These are phyloP conservation scores for Lymantria monacha DNA, from an alignment of 2,888 invertebrate genomes.

Conservation along the genomic window DNA sequence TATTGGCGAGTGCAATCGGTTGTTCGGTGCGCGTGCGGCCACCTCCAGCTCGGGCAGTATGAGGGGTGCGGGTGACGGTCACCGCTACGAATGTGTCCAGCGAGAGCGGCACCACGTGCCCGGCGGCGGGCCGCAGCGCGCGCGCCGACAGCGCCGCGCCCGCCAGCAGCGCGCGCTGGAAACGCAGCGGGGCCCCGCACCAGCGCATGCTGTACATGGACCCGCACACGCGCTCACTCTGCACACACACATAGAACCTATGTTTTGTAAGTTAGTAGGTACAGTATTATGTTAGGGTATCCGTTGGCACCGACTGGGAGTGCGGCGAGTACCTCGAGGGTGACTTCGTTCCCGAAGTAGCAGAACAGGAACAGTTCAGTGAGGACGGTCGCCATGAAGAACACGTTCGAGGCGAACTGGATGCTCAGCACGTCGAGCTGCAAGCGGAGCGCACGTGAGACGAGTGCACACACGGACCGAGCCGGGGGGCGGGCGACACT, in stretches of 20 bases:
- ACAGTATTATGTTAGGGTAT: too few relatives aligned
- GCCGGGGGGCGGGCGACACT: too few relatives aligned
- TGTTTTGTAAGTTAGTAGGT: too few relatives aligned
- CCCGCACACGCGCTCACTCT: slow-evolving; percentile 66
- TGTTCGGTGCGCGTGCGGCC: too few relatives aligned
- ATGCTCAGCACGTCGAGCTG: slow-evolving; percentile 60
- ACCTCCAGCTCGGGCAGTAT: too few relatives aligned
- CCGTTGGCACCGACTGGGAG: background rate
- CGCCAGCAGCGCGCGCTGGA: slow-evolving; percentile 60
- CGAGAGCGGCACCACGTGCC: slow-evolving; percentile 73
- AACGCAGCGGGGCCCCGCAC: slow-evolving; percentile 41
- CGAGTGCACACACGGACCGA: too few relatives aligned
- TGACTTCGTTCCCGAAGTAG: slow-evolving; percentile 82
- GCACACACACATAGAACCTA: slow-evolving; percentile 2
- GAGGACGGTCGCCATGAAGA: slow-evolving; percentile 79
- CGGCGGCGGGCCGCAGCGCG: slow-evolving; percentile 74
- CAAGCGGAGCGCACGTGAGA: too few relatives aligned
- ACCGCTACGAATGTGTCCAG: slow-evolving; percentile 77
- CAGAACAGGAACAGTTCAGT: slow-evolving; percentile 81
- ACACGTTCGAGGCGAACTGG: slow-evolving; percentile 75
- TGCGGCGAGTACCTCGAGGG: slow-evolving; percentile 63
- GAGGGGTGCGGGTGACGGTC: background rate
- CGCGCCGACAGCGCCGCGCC: slow-evolving; percentile 68
- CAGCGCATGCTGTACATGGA: slow-evolving; percentile 65
- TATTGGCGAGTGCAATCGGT: too few relatives aligned